A percentile compares a stretch with the other conserved stretches of the same genome.
Evolutionary conservation across 2,888 invertebrate species (phyloP).

Genomic region (Sesamia inferens): DNA sequence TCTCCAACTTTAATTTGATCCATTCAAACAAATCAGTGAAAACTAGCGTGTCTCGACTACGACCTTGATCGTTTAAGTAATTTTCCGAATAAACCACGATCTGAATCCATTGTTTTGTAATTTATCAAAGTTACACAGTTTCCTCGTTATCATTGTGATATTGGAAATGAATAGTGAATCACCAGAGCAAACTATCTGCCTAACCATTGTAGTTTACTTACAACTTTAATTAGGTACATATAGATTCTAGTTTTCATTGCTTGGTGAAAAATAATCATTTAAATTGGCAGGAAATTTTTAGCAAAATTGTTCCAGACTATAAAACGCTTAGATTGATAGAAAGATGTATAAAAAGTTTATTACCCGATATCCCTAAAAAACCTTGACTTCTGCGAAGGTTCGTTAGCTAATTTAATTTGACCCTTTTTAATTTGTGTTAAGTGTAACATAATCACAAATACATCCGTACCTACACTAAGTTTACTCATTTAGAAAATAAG

Average conservation of each 20-base stretch:
- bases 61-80: constrained; percentile 27
- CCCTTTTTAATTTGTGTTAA: not conserved
- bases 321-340: too few species aligned
- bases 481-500: constrained; percentile 20
- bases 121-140: constrained; percentile 51
- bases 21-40: not conserved
- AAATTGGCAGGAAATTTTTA: not conserved
- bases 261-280: not conserved
- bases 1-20: not conserved
- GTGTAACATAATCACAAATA: constrained; percentile 5
- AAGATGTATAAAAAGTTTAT: too few species aligned
- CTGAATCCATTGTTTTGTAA: constrained; percentile 47
- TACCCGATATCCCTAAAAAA: too few species aligned
- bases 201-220: constrained; percentile 21
- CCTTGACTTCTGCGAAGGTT: not conserved
- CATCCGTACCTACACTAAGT: not conserved
- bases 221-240: constrained; percentile 6
- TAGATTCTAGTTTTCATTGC: not conserved
- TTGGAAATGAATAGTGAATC: constrained; percentile 44
- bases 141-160: constrained; percentile 40
- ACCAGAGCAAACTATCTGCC: constrained; percentile 33
- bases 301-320: not conserved
- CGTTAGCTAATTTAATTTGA: not conserved
- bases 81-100: constrained; percentile 42
- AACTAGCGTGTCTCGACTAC: not conserved